These are phyloP conservation scores for Microctenopoma lineatum DNA, from an alignment of 2,797 vertebrate species.

Conservation along the genomic window DNA sequence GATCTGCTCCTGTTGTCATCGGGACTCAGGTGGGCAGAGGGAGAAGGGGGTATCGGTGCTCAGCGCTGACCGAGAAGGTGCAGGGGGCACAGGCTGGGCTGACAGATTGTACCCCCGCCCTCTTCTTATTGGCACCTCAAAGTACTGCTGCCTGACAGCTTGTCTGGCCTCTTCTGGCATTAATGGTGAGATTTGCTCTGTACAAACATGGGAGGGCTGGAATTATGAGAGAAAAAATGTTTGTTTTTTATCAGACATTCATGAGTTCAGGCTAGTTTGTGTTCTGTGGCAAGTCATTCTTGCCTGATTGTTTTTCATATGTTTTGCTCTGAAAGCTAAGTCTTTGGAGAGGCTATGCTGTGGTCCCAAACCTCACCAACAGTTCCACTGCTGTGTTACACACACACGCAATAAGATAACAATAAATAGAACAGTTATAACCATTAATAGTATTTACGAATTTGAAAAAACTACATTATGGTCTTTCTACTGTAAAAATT, in stretches of 20 bases:
- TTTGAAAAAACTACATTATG: not conserved
- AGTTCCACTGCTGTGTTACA: no score
- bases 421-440: no score
- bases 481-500: no score
- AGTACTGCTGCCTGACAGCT: conserved; percentile 59
- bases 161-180: conserved; percentile 55
- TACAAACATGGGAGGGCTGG: conserved; percentile 23
- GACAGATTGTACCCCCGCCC: conserved; percentile 69
- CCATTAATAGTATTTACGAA: no score
- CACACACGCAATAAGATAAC: no score
- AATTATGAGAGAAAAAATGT: conserved; percentile 18
- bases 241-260: conserved; percentile 26
- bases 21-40: conserved; percentile 62
- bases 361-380: no score
- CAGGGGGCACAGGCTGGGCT: conserved; percentile 66
- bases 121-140: conserved; percentile 58
- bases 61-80: conserved; percentile 46
- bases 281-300: not conserved
- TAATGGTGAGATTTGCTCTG: conserved; percentile 24
- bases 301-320: no score
- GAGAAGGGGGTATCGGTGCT: conserved; percentile 30
- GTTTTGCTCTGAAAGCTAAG: no score
- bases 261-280: conserved; percentile 33
- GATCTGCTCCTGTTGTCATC: conserved; percentile 62
- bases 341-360: no score